Conservation (phyloP, 2,888 invertebrate species). For the Xylocampa areola region DNA sequence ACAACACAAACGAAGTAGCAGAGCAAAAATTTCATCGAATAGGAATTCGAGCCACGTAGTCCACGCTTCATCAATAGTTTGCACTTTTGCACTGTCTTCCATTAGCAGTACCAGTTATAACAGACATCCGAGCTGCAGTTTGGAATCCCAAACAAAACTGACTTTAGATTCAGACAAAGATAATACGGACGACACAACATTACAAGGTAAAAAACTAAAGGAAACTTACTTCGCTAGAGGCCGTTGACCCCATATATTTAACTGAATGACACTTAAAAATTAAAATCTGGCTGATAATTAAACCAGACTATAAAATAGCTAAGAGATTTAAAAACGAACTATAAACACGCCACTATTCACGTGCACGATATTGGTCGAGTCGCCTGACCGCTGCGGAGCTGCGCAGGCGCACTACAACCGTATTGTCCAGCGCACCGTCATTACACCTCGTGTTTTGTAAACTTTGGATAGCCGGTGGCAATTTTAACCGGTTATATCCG, state of each 20-base stretch:
- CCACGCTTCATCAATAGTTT: too few relatives aligned
- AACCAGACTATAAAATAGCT: conserved; percentile 35
- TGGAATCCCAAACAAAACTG: neutral
- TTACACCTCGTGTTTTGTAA: conserved; percentile 75
- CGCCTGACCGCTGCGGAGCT: conserved; percentile 56
- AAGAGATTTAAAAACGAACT: conserved; percentile 24
- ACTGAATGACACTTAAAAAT: conserved; percentile 55
- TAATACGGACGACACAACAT: conserved; percentile 2
- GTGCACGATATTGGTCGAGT: conserved; percentile 36
- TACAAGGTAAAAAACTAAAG: conserved; percentile 22
- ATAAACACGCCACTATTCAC: conserved; percentile 31
- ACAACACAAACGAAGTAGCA: too few relatives aligned
- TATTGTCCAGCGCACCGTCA: conserved; percentile 45
- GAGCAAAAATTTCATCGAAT: too few relatives aligned
- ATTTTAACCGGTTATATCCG: conserved; percentile 62
- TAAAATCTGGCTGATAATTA: conserved; percentile 45
- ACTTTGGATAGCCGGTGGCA: conserved; percentile 59
- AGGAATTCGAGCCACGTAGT: too few relatives aligned
- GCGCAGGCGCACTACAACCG: conserved; percentile 60
- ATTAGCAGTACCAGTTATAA: too few relatives aligned
- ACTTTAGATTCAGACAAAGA: conserved; percentile 1
- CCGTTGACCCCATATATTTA: conserved; percentile 77
- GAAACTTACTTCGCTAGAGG: conserved; percentile 72
- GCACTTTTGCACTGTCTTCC: too few relatives aligned
- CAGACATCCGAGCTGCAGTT: neutral